These are phyloP conservation scores for Mizuhopecten yessoensis DNA, from an alignment of 1,140 invertebrate genomes.

Conservation along the genomic window DNA sequence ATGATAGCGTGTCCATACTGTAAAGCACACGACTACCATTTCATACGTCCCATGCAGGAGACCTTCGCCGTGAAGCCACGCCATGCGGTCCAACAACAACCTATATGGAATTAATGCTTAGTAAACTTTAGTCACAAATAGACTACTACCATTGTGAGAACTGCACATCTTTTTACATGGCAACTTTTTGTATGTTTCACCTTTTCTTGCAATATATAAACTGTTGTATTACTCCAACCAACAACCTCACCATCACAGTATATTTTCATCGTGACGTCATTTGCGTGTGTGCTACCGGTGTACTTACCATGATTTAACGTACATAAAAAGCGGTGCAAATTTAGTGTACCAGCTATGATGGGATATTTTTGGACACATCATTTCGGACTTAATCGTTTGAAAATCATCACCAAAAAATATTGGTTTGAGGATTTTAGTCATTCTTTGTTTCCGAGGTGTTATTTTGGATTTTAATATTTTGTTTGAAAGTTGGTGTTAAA, in stretches of 20 bases:
- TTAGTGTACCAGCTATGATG: not conserved
- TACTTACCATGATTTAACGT: too few species aligned
- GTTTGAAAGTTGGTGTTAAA: not conserved
- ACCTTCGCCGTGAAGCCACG: conserved; percentile 75
- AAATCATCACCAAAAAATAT: not conserved
- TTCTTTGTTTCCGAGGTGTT: not conserved
- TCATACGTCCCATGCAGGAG: conserved; percentile 91
- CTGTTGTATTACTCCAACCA: not conserved
- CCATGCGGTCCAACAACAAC: conserved; percentile 46
- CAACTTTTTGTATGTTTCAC: not conserved
- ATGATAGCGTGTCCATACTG: conserved; percentile 95
- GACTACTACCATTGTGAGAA: not conserved
- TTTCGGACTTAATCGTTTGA: not conserved
- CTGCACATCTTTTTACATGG: not conserved
- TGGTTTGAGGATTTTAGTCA: not conserved
- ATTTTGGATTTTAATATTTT: not conserved
- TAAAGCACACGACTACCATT: conserved; percentile 94
- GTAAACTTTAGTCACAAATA: not conserved
- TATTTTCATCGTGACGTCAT: not conserved
- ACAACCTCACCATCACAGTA: not conserved
- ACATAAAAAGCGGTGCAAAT: not conserved
- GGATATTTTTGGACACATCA: too few species aligned
- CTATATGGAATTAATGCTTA: conserved; percentile 77
- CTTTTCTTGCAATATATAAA: not conserved
- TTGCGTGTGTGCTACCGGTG: not conserved